Evolutionary conservation across 2,797 vertebrate species (phyloP), one percentile per base, ranked within the genome.

Genomic region (Pogonophryne albipinna): DNA sequence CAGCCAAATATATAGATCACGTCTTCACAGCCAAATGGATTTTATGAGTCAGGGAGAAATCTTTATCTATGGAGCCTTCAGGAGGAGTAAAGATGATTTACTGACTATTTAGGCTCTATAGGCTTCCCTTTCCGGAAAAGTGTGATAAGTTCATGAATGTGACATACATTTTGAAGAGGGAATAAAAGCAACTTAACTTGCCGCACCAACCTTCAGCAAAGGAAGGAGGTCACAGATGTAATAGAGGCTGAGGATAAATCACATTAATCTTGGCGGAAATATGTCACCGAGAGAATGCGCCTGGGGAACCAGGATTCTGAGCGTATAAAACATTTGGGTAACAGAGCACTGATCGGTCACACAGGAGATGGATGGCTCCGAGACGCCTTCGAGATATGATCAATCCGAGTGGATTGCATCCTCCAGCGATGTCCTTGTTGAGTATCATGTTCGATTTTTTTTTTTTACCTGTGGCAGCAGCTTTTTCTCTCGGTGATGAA

Each of bases 291-390:
- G 80, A 88, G 86, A 91, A 91, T 88, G 88, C 41, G 87, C 91
- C 91, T 15, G 79, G 72, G 87, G 89, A 88, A 73, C 86, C 77
- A 17, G 76, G 78, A 86, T 74, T 85, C 64, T 82, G 74, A 74
- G 82, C 58, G 76, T 84, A 88, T 90, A 76, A 86, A 92, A 91
- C 86, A 89, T 91, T 90, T 84, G 79, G 83, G 83, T 87, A 89
- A 76, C 83, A 27, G 82, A 82, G 79, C 78, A 58, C 72, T 76
- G 71, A 89, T 62, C 63, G 52, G 76, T 86, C 90, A 72, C 72
- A 23, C 20, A 34, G 71, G 81, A 92, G 91, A 92, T 84, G 80
- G 71, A 93, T 92, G 78, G 83, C 60, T 80, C 51, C 10, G 69
- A 79, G 70, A 75, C 61, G 38, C 38, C 73, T 65, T 8, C 27